These are phyloP conservation scores for Nematopogon swammerdamellus DNA, from an alignment of 2,888 invertebrate species.

Conservation along the genomic window DNA sequence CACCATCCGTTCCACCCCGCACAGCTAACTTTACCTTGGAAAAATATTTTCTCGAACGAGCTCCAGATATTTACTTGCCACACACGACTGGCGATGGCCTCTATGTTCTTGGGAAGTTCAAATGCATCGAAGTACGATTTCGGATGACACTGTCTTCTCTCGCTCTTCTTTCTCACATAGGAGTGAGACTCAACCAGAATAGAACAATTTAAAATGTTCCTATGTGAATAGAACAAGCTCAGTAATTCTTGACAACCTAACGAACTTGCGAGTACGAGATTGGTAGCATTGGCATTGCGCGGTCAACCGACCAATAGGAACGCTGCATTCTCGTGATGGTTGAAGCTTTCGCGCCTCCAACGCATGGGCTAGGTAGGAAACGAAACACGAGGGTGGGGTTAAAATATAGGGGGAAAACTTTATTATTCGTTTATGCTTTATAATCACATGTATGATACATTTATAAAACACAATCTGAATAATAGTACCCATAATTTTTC, in stretches of 20 bases:
- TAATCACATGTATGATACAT: too few species aligned
- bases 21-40: background rate
- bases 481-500: too few species aligned
- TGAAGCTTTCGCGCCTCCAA: slow-evolving; percentile 40
- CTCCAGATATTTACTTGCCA: background rate
- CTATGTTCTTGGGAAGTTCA: background rate
- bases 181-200: too few species aligned
- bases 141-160: background rate
- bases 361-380: too few species aligned
- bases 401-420: too few species aligned
- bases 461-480: too few species aligned
- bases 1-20: background rate
- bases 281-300: slow-evolving; percentile 11
- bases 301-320: slow-evolving; percentile 32
- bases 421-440: too few species aligned
- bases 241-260: background rate
- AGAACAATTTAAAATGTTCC: too few species aligned
- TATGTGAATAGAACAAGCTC: background rate
- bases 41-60: background rate
- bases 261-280: slow-evolving; percentile 2
- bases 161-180: background rate
- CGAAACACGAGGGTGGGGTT: background rate
- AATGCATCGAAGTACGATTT: background rate
- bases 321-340: slow-evolving; percentile 25
- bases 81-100: background rate